Percentiles rank a stretch among this genome's conserved stretches.
These are phyloP conservation scores for Tetrao urogallus DNA, from an alignment of 2,113 vertebrate species.

Conservation along the genomic window DNA sequence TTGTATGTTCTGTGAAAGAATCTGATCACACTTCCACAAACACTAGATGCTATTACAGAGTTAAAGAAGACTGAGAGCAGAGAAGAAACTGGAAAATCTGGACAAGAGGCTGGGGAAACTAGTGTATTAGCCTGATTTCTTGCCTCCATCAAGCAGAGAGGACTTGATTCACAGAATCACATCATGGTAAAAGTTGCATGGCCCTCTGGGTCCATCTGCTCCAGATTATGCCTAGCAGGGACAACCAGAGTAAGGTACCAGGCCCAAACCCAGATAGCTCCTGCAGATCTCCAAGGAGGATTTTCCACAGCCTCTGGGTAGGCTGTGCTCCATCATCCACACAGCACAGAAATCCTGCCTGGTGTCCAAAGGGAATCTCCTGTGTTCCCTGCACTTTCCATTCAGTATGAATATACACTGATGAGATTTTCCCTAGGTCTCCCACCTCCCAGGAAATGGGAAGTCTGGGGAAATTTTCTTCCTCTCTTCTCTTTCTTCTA, in stretches of 20 bases:
- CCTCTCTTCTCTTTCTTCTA: neutral
- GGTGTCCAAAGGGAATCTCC: neutral
- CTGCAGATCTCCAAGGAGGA: neutral
- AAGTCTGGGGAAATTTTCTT: neutral
- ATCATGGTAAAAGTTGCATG: neutral
- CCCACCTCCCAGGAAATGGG: neutral
- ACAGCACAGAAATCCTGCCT: neutral
- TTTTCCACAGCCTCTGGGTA: neutral
- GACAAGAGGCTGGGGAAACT: neutral
- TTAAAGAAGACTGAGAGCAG: neutral
- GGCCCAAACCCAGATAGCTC: neutral
- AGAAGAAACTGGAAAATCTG: neutral
- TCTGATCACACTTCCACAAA: neutral
- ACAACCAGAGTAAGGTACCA: neutral
- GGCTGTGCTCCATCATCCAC: accelerated
- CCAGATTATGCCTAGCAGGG: neutral
- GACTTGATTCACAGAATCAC: neutral
- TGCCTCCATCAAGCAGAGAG: neutral
- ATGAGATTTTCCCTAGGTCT: neutral
- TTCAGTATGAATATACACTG: neutral
- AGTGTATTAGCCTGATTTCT: neutral
- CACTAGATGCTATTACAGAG: neutral
- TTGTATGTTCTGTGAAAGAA: neutral
- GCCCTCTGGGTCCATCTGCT: neutral
- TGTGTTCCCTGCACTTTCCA: neutral